Conservation (phyloP, 2,797 vertebrate genomes). For the Nannoperca australis region DNA sequence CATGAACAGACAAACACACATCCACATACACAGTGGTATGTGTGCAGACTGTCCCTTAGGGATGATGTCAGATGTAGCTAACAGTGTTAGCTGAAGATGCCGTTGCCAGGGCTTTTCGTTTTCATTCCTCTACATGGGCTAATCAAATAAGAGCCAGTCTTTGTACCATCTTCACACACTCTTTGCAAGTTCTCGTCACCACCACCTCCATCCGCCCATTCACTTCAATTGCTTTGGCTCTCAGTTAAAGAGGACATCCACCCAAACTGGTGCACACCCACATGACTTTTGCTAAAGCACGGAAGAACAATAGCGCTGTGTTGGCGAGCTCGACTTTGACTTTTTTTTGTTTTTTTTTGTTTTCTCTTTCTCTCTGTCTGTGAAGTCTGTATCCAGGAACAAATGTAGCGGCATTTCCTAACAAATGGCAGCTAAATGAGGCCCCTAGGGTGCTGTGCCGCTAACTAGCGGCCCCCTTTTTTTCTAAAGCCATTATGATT, state of each 20-base stretch:
- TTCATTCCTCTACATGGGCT: constrained; percentile 57
- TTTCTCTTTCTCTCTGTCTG: constrained; percentile 72
- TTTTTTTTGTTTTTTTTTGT: constrained; percentile 52
- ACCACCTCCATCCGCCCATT: constrained; percentile 61
- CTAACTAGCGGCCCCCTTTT: constrained; percentile 76
- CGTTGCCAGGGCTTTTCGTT: constrained; percentile 65
- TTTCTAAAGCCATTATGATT: constrained; percentile 82
- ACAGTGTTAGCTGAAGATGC: constrained; percentile 61
- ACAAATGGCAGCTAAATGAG: constrained; percentile 87
- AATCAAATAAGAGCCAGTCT: constrained; percentile 74
- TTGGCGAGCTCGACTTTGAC: constrained; percentile 76
- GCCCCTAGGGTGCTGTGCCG: constrained; percentile 81
- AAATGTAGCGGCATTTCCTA: constrained; percentile 85
- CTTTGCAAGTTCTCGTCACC: constrained; percentile 64
- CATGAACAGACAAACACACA: not conserved
- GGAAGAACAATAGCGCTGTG: constrained; percentile 66
- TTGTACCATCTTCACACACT: constrained; percentile 71
- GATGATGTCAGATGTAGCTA: constrained; percentile 68
- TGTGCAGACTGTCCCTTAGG: constrained; percentile 49
- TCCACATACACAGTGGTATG: constrained; percentile 26
- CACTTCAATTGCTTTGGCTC: constrained; percentile 73
- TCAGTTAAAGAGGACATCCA: constrained; percentile 73
- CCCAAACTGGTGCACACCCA: constrained; percentile 74
- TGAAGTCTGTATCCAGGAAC: constrained; percentile 83
- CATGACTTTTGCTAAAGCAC: constrained; percentile 69